A percentile compares a stretch with the other conserved stretches of the same genome.
These are phyloP conservation scores for Ylistrum balloti DNA, from an alignment of 1,140 invertebrate species.

Conservation along the genomic window DNA sequence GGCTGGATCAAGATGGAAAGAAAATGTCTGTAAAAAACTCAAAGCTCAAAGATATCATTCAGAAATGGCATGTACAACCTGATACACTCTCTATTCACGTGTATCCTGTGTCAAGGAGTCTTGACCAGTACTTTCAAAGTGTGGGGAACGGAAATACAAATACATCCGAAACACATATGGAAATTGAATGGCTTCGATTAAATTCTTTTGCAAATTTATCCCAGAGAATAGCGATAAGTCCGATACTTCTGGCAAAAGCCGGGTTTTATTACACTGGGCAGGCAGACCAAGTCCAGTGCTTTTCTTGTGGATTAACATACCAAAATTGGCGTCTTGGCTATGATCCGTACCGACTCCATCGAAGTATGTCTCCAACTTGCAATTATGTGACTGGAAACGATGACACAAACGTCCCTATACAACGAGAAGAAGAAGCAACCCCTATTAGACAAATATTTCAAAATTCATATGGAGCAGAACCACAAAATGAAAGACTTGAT, in stretches of 20 bases:
- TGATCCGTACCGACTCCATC: conserved; percentile 46
- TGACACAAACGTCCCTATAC: not conserved
- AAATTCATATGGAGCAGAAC: not conserved
- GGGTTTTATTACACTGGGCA: conserved; percentile 52
- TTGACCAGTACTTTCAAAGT: not conserved
- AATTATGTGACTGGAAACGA: not conserved
- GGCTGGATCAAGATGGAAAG: not conserved
- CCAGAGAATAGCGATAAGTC: not conserved
- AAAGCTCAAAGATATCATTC: not conserved
- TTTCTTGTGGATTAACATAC: conserved; percentile 45
- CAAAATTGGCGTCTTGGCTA: conserved; percentile 41
- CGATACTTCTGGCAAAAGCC: conserved; percentile 34
- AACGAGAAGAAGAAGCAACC: not conserved
- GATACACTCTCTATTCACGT: not conserved
- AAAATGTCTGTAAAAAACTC: not conserved
- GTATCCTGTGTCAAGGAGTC: not conserved
- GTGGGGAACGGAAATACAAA: not conserved
- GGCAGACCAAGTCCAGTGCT: conserved; percentile 43
- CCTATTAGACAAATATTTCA: not conserved
- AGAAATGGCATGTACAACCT: not conserved
- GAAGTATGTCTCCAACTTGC: conserved; percentile 43
- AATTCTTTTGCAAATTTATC: conserved; percentile 41
- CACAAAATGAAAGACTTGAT: not conserved
- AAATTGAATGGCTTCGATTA: conserved; percentile 44
- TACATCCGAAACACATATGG: not conserved